Evolutionary conservation across 2,888 invertebrate genomes (phyloP).

Genomic region (Brachyopa scutellaris): DNA sequence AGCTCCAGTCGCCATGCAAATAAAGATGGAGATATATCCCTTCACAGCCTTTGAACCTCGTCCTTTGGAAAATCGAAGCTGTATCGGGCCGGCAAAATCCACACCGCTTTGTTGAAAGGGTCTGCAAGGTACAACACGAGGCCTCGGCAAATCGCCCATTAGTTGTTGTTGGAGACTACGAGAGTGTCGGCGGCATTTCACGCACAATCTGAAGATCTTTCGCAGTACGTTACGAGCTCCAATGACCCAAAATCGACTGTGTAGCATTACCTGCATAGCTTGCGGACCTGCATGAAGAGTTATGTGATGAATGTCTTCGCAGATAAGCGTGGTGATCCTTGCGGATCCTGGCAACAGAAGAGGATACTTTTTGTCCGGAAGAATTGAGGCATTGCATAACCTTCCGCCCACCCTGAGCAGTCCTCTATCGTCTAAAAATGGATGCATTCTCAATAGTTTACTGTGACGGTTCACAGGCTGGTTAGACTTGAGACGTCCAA

Average conservation of each 20-base stretch:
- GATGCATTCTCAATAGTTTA: constrained; percentile 6
- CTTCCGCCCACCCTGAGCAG: constrained; percentile 41
- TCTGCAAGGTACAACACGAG: too few species aligned
- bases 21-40: constrained; percentile 12
- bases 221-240: constrained; percentile 18
- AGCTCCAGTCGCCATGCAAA: constrained; percentile 38
- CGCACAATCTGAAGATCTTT: constrained; percentile 11
- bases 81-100: constrained; percentile 9
- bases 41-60: constrained; percentile 19
- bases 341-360: background rate
- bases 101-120: background rate
- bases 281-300: constrained; percentile 1
- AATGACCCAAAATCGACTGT: constrained; percentile 32
- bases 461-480: background rate
- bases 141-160: too few species aligned
- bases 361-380: constrained; percentile 25
- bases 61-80: constrained; percentile 6
- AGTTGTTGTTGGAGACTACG: background rate
- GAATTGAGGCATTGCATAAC: background rate
- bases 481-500: background rate
- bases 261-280: background rate
- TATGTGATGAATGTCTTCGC: constrained; percentile 9
- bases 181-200: constrained; percentile 1
- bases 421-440: too few species aligned
- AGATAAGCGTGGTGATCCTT: background rate